Percentiles rank a stretch among this genome's conserved stretches.
phyloP scores from a whole-genome alignment of 2,113 vertebrate genomes.

The Typhlomys cinereus region DNA sequence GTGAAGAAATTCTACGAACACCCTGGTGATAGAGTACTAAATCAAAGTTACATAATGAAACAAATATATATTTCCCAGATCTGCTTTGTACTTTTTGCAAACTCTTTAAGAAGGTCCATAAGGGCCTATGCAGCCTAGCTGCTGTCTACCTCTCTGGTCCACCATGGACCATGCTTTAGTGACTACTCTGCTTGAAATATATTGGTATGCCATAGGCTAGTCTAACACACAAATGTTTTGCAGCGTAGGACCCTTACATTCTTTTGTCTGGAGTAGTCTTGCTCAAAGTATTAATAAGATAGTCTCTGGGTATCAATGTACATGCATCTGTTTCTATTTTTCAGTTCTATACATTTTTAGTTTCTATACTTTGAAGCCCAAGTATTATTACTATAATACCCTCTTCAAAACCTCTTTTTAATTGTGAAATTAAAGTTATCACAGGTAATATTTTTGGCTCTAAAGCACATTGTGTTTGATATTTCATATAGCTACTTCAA shows the following conservation, averaged over 20 bases:
- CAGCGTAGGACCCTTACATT: background rate
- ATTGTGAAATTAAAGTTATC: constrained; percentile 19
- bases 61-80: background rate
- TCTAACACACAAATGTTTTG: background rate
- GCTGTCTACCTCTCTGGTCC: background rate
- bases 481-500: background rate
- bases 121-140: background rate
- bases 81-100: background rate
- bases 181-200: background rate
- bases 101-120: background rate
- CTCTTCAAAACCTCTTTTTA: constrained; percentile 1
- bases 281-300: background rate
- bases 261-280: constrained; percentile 6
- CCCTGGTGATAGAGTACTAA: background rate
- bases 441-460: background rate
- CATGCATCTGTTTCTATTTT: background rate
- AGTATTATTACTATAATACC: background rate
- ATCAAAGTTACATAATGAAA: background rate
- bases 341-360: background rate
- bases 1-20: background rate
- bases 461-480: constrained; percentile 38
- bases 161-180: background rate
- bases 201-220: background rate
- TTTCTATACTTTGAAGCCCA: background rate
- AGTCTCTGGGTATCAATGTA: background rate